Evolutionary conservation across 2,113 vertebrate species (phyloP).

Genomic region (Isichthys henryi): DNA sequence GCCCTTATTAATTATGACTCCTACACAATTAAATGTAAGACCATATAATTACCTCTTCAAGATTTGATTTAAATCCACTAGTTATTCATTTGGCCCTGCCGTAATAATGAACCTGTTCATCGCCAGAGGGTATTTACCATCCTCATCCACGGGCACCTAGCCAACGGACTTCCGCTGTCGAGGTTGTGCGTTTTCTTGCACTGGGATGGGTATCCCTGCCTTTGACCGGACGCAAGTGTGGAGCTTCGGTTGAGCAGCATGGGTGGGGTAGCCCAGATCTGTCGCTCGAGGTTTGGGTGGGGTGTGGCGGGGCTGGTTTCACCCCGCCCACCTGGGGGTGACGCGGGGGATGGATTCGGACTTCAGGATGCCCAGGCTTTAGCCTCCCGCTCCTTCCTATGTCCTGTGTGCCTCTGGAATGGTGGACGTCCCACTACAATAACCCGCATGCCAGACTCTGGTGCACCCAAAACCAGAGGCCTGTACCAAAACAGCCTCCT

Average conservation of each 20-base stretch:
- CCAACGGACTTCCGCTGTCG: neutral
- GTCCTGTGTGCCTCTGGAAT: slow-evolving; percentile 28
- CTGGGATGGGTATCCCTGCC: neutral
- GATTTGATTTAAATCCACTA: neutral
- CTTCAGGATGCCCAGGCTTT: slow-evolving; percentile 47
- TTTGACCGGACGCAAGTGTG: neutral
- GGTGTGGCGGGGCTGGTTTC: neutral
- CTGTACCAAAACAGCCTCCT: slow-evolving; percentile 39
- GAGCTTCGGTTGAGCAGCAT: neutral
- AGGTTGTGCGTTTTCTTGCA: neutral
- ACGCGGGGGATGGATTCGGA: slow-evolving; percentile 11
- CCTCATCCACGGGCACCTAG: neutral
- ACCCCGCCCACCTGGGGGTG: neutral
- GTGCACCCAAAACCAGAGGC: slow-evolving; percentile 29
- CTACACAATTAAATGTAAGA: neutral
- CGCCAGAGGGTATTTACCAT: neutral
- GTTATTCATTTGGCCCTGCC: neutral
- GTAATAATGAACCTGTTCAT: neutral
- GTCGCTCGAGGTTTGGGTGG: neutral
- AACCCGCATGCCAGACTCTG: slow-evolving; percentile 62
- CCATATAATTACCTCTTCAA: neutral
- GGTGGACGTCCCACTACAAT: slow-evolving; percentile 37
- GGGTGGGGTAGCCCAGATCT: neutral
- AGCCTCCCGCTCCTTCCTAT: slow-evolving; percentile 38
- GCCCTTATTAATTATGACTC: neutral